Percentiles rank a stretch among this genome's conserved stretches.
Conservation (phyloP, 2,797 vertebrate genomes). For the Anguilla anguilla region DNA sequence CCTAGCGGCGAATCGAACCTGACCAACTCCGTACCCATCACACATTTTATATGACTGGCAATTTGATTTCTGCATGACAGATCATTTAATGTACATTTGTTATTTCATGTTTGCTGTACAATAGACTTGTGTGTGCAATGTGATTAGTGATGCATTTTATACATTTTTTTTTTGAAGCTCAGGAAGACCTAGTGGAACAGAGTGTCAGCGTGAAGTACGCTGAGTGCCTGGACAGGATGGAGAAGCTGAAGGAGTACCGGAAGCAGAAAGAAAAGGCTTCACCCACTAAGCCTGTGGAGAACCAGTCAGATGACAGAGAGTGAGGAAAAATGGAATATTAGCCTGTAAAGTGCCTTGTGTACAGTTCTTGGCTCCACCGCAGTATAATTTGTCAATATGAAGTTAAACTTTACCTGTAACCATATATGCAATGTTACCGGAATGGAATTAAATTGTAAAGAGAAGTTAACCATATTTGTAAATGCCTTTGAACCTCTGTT, state of each 20-base stretch:
- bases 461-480: neutral
- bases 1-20: no score
- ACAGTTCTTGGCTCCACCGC: neutral
- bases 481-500: neutral
- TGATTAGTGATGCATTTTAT: neutral
- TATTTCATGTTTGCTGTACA: no score
- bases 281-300: slow-evolving; percentile 88
- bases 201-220: slow-evolving; percentile 90
- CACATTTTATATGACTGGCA: neutral
- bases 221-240: slow-evolving; percentile 93
- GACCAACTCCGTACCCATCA: neutral
- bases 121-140: no score
- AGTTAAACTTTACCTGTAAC: neutral
- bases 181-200: slow-evolving; percentile 90
- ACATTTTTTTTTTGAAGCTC: slow-evolving; percentile 84
- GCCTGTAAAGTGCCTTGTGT: neutral
- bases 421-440: neutral
- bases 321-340: slow-evolving; percentile 57
- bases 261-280: slow-evolving; percentile 88
- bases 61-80: no score
- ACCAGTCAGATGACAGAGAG: slow-evolving; percentile 91
- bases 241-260: slow-evolving; percentile 92
- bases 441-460: neutral
- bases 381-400: neutral
- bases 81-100: no score